Evolutionary conservation across 1,140 invertebrate species (phyloP).

Genomic region (Holotrichia oblita): DNA sequence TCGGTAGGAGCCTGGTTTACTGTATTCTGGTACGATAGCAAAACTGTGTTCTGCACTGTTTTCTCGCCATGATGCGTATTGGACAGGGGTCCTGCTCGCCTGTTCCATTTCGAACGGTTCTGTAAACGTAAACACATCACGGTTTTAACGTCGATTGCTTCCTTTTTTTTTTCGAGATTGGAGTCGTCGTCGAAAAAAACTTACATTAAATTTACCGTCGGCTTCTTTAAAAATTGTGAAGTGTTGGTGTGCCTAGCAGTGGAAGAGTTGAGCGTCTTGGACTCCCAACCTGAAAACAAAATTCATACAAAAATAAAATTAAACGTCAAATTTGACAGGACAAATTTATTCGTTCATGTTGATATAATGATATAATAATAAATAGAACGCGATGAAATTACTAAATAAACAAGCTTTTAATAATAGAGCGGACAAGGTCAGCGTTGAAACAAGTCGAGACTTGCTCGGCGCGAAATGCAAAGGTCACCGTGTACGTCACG

Average conservation of each 20-base stretch:
- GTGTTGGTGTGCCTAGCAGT: constrained; percentile 21
- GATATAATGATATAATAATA: no score
- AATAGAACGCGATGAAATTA: not conserved
- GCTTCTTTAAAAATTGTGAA: constrained; percentile 39
- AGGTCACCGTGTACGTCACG: not conserved
- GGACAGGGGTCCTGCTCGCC: not conserved
- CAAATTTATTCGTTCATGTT: no score
- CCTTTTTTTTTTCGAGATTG: no score
- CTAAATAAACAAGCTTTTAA: not conserved
- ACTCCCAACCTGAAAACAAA: constrained; percentile 41
- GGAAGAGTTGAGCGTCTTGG: constrained; percentile 41
- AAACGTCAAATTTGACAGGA: not conserved
- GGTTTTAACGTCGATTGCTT: not conserved
- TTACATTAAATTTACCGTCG: constrained; percentile 13
- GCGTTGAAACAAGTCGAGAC: not conserved
- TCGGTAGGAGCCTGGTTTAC: constrained; percentile 25
- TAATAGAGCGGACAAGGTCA: not conserved
- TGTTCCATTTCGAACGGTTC: constrained; percentile 35
- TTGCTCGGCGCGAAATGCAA: not conserved
- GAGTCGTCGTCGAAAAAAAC: no score
- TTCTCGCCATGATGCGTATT: constrained; percentile 38
- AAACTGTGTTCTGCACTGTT: constrained; percentile 13
- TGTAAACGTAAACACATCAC: not conserved
- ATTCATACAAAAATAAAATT: not conserved
- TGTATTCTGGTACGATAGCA: constrained; percentile 20